Evolutionary conservation across 2,113 vertebrate species (phyloP), one percentile per base, ranked within the genome.

Genomic region (Cryptomyrus ogoouensis): DNA sequence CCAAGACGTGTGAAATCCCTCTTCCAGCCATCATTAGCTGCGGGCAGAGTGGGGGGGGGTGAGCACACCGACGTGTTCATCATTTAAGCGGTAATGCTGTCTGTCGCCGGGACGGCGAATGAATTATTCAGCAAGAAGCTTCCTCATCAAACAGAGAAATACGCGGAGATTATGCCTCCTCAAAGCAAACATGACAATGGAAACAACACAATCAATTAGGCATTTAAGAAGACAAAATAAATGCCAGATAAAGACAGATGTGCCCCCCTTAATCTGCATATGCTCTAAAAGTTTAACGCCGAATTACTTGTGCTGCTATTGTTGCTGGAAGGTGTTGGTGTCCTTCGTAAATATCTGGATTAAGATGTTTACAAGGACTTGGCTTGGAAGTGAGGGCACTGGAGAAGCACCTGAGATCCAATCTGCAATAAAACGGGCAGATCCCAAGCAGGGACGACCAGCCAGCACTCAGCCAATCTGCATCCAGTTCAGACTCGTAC

Each of bases 71-170:
- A 90, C 92, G 93, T 94, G 95, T 95, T 96, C 94, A 96, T 95
- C 94, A 96, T 96, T 96, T 93, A 94, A 94, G 95, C 91, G 92
- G 93, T 93, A 93, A 93, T 88, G 92, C 93, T 95, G 94, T 94
- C 94, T 93, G 93, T 93, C 62, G 92, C 91, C 35, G 8, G 91
- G 89, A 93, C 12, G 87, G 7, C 90, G 87, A 90, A 94, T 96
- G 95, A 94, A 96, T 96, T 94, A 96, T 96, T 96, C 95, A 96
- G 89, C 90, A 89, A 92, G 85, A 46, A 90, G 93, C 91, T 92
- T 92, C 90, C 90, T 92, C 93, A 91, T 92, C 95, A 94, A 94
- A 95, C 94, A 95, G 93, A 95, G 93, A 95, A 94, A 95, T 53
- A 91, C 92, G 90, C 91, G 90, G 77, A 92, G 90, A 93, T 93